phyloP scores from a whole-genome alignment of 2,888 invertebrate species.

The Euspilapteryx auroguttella region DNA sequence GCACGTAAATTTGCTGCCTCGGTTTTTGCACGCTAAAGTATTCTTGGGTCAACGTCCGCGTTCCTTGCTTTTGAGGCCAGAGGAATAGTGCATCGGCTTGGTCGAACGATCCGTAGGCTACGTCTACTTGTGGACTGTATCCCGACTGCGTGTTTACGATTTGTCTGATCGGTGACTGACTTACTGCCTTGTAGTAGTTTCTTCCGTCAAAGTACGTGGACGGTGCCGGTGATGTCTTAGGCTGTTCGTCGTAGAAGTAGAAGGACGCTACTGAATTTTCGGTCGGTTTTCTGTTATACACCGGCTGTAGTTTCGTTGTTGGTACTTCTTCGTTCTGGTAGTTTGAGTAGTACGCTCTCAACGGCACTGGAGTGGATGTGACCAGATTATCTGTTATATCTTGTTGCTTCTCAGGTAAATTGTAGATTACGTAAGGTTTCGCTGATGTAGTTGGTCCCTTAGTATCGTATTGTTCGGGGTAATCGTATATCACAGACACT shows the following conservation, averaged over 20 bases:
- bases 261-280: slow-evolving; percentile 61
- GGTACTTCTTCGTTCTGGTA: slow-evolving; percentile 53
- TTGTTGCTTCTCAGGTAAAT: slow-evolving; percentile 37
- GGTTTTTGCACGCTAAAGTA: slow-evolving; percentile 56
- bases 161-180: slow-evolving; percentile 20
- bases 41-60: slow-evolving; percentile 50
- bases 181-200: slow-evolving; percentile 40
- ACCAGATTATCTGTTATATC: slow-evolving; percentile 34
- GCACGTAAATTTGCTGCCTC: slow-evolving; percentile 30
- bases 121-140: slow-evolving; percentile 36
- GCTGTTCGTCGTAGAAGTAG: slow-evolving; percentile 69
- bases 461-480: slow-evolving; percentile 43
- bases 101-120: slow-evolving; percentile 45
- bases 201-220: slow-evolving; percentile 47
- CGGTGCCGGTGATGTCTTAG: slow-evolving; percentile 58
- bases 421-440: slow-evolving; percentile 54
- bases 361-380: slow-evolving; percentile 64
- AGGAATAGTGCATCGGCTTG: slow-evolving; percentile 46
- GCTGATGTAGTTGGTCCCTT: slow-evolving; percentile 40
- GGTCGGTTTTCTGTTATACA: slow-evolving; percentile 40
- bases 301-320: slow-evolving; percentile 55
- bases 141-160: slow-evolving; percentile 29
- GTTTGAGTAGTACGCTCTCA: slow-evolving; percentile 64
- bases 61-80: slow-evolving; percentile 55
- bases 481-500: slow-evolving; percentile 51